Evolutionary conservation across 2,797 vertebrate species (phyloP), one percentile per base, ranked within the genome.

Genomic region (Myiotriccus ornatus): DNA sequence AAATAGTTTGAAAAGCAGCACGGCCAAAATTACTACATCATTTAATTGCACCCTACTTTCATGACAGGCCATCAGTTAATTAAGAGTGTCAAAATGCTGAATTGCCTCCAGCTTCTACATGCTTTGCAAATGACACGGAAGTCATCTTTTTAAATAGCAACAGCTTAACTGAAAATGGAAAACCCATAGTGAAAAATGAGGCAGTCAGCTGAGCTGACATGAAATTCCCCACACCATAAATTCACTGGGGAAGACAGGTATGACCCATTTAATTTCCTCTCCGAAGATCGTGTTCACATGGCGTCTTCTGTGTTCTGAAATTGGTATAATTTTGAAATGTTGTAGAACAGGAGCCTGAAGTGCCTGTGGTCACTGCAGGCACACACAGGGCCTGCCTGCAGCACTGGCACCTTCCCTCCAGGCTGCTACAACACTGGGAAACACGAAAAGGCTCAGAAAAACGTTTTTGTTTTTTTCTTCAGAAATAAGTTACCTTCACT

Each of bases 1-100:
- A 95, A 93, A 93, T 70, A 96, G 69, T 69, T 94, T 64, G 52
- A 77, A 90, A 96, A 82, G 83, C 77, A 95, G 64, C 71, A 80
- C 2, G 63, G 82, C 89, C 85, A 82, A 93, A 95, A 94, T 95
- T 96, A 95, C 67, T 25, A 3, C 75, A 86, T 84, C 73, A 84
- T 95, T 96, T 95, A 96, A 96, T 97, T 95, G 94, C 87, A 95
- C 50, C 84, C 46, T 77, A 70, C 82, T 94, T 92, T 82, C 77
- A 67, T 91, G 95, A 95, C 92, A 93, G 91, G 80, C 87, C 63
- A 1, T 93, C 92, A 94, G 95, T 73, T 96, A 96, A 95, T 97
- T 97, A 95, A 90, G 89, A 94, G 74, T 91, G 94, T 94, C 89
- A 96, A 95, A 94, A 94, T 92, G 83, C 85, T 93, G 93, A 93